Evolutionary conservation across 2,888 invertebrate species (phyloP).

Genomic region (Ophion ellenae): DNA sequence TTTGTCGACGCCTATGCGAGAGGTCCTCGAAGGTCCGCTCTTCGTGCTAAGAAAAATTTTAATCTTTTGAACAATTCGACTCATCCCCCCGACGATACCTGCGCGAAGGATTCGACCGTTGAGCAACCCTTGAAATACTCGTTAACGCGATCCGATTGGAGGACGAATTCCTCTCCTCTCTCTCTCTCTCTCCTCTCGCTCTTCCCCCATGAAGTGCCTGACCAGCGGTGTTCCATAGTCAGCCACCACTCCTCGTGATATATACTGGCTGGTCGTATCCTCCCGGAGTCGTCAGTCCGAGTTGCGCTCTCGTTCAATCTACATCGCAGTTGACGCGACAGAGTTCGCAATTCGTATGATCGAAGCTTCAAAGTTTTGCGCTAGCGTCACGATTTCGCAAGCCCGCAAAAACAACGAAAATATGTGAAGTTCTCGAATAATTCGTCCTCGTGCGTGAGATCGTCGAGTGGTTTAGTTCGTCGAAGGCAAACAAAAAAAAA

Average conservation of each 20-base stretch:
- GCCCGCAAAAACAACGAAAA: constrained; percentile 69
- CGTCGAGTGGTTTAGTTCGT: not conserved
- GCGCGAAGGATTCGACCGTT: constrained; percentile 44
- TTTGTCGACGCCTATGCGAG: not conserved
- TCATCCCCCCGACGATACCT: constrained; percentile 18
- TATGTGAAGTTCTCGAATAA: not conserved
- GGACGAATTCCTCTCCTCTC: constrained; percentile 16
- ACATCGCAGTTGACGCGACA: constrained; percentile 6
- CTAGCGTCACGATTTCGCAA: not conserved
- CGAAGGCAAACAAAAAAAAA: not conserved
- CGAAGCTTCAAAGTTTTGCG: not conserved
- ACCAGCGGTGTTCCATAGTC: constrained; percentile 27
- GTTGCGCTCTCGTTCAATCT: constrained; percentile 47
- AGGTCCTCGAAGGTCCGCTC: not conserved
- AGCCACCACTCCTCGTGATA: constrained; percentile 1
- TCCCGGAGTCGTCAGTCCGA: constrained; percentile 50
- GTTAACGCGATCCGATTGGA: constrained; percentile 41
- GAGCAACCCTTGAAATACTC: constrained; percentile 58
- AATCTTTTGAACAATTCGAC: constrained; percentile 36
- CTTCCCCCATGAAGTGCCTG: constrained; percentile 2
- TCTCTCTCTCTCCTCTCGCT: not conserved
- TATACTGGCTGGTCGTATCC: not conserved
- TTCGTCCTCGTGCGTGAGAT: not conserved
- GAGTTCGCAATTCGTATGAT: not conserved
- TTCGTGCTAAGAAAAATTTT: not conserved